A percentile compares a stretch with the other conserved stretches of the same genome.
These are phyloP conservation scores for Falco peregrinus DNA, from an alignment of 2,797 vertebrate species.

Conservation along the genomic window DNA sequence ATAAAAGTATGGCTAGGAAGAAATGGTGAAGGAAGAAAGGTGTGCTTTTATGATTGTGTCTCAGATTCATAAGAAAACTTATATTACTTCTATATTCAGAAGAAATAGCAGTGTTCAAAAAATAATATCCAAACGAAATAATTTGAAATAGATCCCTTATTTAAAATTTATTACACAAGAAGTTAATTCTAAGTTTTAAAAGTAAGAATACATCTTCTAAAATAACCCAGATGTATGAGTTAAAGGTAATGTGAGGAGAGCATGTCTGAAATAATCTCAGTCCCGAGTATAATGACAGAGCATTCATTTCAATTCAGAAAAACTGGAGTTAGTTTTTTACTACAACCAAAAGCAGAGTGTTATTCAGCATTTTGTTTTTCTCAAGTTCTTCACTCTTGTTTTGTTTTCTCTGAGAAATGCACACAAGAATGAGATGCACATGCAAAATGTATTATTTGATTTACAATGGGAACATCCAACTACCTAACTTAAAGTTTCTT, in stretches of 20 bases:
- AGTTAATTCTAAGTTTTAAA: background rate
- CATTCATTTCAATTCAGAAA: background rate
- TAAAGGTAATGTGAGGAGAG: background rate
- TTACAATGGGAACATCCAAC: conserved; percentile 44
- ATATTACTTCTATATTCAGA: background rate
- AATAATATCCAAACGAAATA: background rate
- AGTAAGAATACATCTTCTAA: background rate
- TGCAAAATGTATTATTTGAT: conserved; percentile 38
- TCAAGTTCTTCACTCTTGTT: background rate
- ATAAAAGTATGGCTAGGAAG: background rate
- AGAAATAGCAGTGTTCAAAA: background rate
- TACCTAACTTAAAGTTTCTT: conserved; percentile 6
- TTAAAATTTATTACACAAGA: background rate
- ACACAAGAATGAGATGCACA: background rate
- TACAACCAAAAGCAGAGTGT: background rate
- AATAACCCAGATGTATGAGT: background rate
- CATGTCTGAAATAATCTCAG: background rate
- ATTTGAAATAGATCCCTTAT: background rate
- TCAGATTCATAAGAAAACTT: background rate
- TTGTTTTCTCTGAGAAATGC: conserved; percentile 41
- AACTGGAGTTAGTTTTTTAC: background rate
- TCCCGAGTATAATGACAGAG: background rate
- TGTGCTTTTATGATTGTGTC: background rate
- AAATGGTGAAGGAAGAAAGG: background rate
- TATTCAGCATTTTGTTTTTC: conserved; percentile 2